These are phyloP conservation scores for Tragelaphus strepsiceros DNA, from an alignment of 2,113 vertebrate species.

Conservation along the genomic window DNA sequence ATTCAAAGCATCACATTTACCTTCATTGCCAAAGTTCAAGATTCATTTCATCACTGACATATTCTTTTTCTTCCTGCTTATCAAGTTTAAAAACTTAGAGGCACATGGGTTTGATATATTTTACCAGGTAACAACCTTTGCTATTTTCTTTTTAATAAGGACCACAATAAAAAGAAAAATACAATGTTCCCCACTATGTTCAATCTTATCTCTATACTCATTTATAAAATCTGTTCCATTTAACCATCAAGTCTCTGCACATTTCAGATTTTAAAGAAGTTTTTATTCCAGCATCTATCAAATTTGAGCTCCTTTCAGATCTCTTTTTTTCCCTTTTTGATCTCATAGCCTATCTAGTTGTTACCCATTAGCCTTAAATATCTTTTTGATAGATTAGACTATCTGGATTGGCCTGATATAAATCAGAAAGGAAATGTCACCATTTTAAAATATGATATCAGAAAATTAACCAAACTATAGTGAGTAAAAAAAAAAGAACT, in stretches of 20 bases:
- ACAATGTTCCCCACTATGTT: background rate
- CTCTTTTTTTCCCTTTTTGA: background rate
- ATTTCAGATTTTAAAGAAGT: background rate
- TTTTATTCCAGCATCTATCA: background rate
- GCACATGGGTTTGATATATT: constrained; percentile 27
- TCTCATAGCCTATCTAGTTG: background rate
- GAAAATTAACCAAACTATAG: background rate
- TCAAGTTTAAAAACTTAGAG: constrained; percentile 39
- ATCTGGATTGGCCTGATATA: background rate
- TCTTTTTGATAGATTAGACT: background rate
- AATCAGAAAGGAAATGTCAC: background rate
- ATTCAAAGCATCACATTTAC: constrained; percentile 58
- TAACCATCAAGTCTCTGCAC: background rate
- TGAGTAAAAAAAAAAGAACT: background rate
- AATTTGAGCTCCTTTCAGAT: background rate
- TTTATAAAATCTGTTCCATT: constrained; percentile 20
- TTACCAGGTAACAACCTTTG: background rate
- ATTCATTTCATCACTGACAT: constrained; percentile 62
- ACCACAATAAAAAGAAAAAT: background rate
- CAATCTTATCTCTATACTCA: background rate
- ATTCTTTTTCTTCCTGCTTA: background rate
- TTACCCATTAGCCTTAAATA: background rate
- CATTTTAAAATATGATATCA: background rate
- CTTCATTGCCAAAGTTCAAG: constrained; percentile 54
- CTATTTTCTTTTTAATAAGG: constrained; percentile 9